Evolutionary conservation across 1,140 invertebrate species (phyloP).

Genomic region (Leguminivora glycinivorella): DNA sequence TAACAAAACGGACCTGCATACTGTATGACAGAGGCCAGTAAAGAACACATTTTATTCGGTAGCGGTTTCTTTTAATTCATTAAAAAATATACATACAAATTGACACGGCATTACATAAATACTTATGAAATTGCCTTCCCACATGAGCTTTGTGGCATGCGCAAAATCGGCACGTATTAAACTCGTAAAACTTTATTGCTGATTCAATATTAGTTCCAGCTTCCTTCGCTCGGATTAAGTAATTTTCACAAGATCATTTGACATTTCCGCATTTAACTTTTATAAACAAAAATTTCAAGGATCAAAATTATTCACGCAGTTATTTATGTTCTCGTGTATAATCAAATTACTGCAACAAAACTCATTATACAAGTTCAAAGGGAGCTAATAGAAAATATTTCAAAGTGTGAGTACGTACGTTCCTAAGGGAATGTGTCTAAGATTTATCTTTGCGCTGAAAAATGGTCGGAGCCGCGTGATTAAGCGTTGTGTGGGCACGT

Average conservation of each 20-base stretch:
- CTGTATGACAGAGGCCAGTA: background rate
- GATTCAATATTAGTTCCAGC: background rate
- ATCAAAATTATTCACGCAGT: conserved; percentile 16
- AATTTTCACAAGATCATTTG: background rate
- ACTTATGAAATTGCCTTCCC: conserved; percentile 3
- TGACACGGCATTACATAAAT: conserved; percentile 5
- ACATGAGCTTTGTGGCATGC: background rate
- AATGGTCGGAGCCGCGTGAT: conserved; percentile 41
- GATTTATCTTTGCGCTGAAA: conserved; percentile 46
- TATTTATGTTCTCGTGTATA: conserved; percentile 6
- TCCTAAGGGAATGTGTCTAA: conserved; percentile 33
- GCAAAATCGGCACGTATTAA: background rate
- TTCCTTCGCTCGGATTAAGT: background rate
- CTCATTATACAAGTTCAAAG: conserved; percentile 31
- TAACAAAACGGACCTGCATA: background rate
- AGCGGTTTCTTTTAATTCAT: background rate
- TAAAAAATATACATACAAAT: conserved; percentile 11
- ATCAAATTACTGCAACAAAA: conserved; percentile 29
- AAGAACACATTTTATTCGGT: conserved; percentile 6
- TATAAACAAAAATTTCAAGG: background rate
- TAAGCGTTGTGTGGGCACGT: conserved; percentile 29
- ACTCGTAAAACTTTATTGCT: background rate
- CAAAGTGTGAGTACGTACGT: conserved; percentile 24
- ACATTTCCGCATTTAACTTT: background rate
- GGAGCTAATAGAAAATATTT: conserved; percentile 38